Base-by-base conservation (phyloP, 2,113 vertebrate species). In the Chaenocephalus aceratus region DNA sequence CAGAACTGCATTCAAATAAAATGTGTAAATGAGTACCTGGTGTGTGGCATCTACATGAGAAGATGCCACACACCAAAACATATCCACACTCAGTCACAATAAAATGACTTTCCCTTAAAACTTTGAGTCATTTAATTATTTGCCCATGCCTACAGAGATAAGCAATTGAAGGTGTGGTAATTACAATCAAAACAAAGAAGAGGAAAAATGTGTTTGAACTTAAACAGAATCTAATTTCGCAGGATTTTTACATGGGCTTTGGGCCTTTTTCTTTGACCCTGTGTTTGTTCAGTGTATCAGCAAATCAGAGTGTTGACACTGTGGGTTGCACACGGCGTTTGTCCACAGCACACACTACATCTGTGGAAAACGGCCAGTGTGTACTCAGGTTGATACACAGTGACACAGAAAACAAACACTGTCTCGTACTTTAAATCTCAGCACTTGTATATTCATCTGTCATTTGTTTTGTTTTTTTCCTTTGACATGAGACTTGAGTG, bases 371-470 rank as follows among this genome's bases (percentile, higher is more conserved):
- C n/a, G 26, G 75, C 85, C 86, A 89, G 78, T 86, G 89, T 93
- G 88, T 90, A 71, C 82, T 87, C 87, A 91, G 88, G 87, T 77
- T 88, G 88, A 82, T 72, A 65, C 80, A 88, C 75, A 46, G 59
- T 69, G 70, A 66, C 82, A 81, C 45, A 84, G 54, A 76, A 41
- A 69, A 56, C 86, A 84, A 87, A 88, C 74, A 75, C 51, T 60
- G 0, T 66, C 76, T 64, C 58, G 74, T 68, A 64, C 70, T 78
- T 80, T 46, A 75, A 67, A 80, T 82, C 73, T 23, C 66, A n/a
- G 48, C 66, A n/a, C 34, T 49, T 67, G 60, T 49, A 12, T 21
- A 64, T 81, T 57, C 73, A 62, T 41, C 36, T 41, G 45, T 48
- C 74, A 15, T 76, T 79, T 72, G 46, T 48, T 75, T 84, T 75